These are phyloP conservation scores for Dallia pectoralis DNA, from an alignment of 2,797 vertebrate genomes.

Conservation along the genomic window DNA sequence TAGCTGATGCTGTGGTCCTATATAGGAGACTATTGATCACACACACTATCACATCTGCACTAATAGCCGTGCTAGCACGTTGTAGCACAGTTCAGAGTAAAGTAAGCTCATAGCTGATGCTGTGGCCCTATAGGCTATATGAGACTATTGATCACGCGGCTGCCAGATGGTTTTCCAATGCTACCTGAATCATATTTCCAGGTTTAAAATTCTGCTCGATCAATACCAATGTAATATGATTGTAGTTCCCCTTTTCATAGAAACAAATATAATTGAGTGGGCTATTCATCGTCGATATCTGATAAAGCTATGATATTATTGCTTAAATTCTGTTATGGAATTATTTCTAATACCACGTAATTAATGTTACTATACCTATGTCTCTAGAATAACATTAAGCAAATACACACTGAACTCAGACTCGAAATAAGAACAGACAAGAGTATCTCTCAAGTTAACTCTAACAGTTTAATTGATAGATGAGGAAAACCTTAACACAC, in stretches of 20 bases:
- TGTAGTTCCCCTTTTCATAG: background rate
- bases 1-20: constrained; percentile 22
- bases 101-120: constrained; percentile 25
- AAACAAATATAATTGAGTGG: background rate
- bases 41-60: too few relatives aligned
- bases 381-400: too few relatives aligned
- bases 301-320: background rate
- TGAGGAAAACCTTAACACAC: too few relatives aligned
- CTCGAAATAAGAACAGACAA: too few relatives aligned
- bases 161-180: background rate
- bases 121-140: constrained; percentile 13
- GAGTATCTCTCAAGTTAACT: too few relatives aligned
- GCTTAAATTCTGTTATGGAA: too few relatives aligned
- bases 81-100: constrained; percentile 4
- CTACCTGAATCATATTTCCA: background rate
- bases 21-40: constrained; percentile 32
- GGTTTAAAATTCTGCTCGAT: background rate
- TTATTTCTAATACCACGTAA: too few relatives aligned
- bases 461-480: too few relatives aligned
- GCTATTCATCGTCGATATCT: background rate
- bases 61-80: constrained; percentile 46
- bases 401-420: too few relatives aligned
- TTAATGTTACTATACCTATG: too few relatives aligned
- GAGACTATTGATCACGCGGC: constrained; percentile 30
- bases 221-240: background rate